phyloP scores from a whole-genome alignment of 2,888 invertebrate species.

The Nezara viridula region DNA sequence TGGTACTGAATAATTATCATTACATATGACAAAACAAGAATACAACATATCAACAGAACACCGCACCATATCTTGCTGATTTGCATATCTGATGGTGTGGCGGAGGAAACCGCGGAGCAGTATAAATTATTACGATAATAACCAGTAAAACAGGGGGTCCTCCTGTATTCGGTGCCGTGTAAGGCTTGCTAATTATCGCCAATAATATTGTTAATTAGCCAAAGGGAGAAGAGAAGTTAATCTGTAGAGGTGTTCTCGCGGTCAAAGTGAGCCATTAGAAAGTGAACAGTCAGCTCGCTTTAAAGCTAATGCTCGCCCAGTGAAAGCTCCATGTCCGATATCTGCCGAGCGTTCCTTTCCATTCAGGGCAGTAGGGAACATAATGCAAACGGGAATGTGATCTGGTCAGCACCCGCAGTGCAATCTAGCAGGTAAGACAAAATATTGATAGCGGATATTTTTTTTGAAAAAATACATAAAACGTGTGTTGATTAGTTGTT shows the following conservation, averaged over 20 bases:
- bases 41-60: not conserved
- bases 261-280: not conserved
- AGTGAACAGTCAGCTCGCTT: slow-evolving; percentile 15
- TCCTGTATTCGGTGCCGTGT: not conserved
- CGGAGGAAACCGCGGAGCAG: not conserved
- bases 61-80: not conserved
- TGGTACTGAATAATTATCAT: no score
- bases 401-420: not conserved
- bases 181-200: not conserved
- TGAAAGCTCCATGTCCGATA: not conserved
- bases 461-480: no score
- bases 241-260: not conserved
- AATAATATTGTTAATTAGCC: not conserved
- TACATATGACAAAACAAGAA: no score
- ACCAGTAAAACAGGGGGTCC: not conserved
- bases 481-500: no score
- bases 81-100: not conserved
- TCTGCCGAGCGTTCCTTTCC: not conserved
- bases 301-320: slow-evolving; percentile 3
- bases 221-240: not conserved
- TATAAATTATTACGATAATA: not conserved
- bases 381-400: not conserved
- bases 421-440: no score
- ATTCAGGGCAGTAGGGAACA: not conserved
- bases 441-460: no score